phyloP scores from a whole-genome alignment of 2,113 vertebrate genomes.

The Mesitornis unicolor region DNA sequence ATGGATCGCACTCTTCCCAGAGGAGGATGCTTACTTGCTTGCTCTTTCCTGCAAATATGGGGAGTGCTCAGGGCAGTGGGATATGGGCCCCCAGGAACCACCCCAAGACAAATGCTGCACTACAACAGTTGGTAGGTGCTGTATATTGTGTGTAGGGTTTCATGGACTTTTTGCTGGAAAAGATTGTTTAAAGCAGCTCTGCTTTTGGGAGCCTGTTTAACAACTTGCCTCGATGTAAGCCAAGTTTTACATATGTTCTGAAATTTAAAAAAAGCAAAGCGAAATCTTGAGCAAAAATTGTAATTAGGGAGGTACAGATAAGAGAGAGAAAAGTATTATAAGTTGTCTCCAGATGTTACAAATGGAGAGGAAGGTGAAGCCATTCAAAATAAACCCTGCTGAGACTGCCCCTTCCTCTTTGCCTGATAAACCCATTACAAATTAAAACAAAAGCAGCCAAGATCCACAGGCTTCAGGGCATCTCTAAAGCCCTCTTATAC shows the following conservation, averaged over 20 bases:
- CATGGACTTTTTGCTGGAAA: neutral
- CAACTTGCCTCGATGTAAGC: neutral
- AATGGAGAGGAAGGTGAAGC: neutral
- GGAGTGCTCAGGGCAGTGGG: neutral
- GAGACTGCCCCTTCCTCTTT: neutral
- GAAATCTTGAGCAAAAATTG: neutral
- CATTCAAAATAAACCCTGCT: neutral
- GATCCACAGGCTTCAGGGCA: neutral
- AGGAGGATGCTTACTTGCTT: neutral
- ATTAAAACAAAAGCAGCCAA: slow-evolving; percentile 16
- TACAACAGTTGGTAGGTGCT: neutral
- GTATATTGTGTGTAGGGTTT: neutral
- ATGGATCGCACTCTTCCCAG: neutral
- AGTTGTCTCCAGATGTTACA: neutral
- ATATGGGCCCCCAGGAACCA: neutral
- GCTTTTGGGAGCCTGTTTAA: neutral
- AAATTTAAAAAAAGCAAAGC: neutral
- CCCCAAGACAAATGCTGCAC: neutral
- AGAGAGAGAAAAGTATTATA: neutral
- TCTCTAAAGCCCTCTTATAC: neutral
- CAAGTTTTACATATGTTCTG: neutral
- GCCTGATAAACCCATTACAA: neutral
- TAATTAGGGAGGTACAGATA: neutral
- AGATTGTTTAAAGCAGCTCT: neutral
- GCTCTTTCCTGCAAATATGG: neutral